phyloP scores from a whole-genome alignment of 2,113 vertebrate species.

The Ifrita kowaldi region DNA sequence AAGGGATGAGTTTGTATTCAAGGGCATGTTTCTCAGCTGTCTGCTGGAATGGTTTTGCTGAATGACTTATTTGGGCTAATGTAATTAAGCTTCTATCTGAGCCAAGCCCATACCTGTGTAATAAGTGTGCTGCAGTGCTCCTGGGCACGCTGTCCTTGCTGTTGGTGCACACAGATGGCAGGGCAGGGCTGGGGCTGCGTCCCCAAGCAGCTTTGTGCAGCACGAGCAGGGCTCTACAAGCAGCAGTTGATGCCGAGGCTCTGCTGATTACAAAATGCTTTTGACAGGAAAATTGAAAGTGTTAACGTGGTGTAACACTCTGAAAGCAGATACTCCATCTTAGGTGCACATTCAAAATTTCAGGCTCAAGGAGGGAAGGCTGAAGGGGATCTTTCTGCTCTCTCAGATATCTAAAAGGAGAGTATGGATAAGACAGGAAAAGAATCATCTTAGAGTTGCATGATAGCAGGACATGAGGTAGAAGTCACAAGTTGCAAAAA shows the following conservation, averaged over 20 bases:
- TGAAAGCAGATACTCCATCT: background rate
- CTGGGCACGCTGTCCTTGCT: background rate
- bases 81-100: background rate
- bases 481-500: background rate
- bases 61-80: constrained; percentile 34
- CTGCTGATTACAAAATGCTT: background rate
- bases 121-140: background rate
- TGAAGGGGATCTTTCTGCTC: background rate
- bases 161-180: rapidly evolving
- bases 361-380: background rate
- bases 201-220: background rate
- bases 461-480: background rate
- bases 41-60: background rate
- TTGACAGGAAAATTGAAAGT: background rate
- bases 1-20: background rate
- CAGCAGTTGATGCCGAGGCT: rapidly evolving
- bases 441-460: background rate
- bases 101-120: background rate
- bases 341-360: background rate
- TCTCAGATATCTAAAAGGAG: background rate
- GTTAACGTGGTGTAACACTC: background rate
- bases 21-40: background rate
- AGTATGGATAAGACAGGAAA: background rate
- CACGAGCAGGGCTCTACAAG: background rate
- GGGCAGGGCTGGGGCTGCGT: background rate